Evolutionary conservation across 1,140 invertebrate species (phyloP), one percentile per base, ranked within the genome.

Genomic region (Mactra quadrangularis): DNA sequence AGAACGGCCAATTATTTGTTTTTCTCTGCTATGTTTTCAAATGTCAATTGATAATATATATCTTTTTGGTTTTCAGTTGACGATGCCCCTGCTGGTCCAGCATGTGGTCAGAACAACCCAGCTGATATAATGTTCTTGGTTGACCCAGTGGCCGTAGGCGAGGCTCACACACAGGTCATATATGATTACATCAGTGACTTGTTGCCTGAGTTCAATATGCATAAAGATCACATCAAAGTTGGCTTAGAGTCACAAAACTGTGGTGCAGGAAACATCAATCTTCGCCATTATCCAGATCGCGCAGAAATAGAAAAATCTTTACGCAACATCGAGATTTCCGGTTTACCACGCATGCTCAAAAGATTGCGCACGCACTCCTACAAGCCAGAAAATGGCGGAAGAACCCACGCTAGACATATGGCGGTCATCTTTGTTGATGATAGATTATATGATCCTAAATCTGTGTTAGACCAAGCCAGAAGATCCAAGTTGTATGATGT

Each of bases 341-440:
- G 25, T 19, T n/a, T 82, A 19, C 4, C 38, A 4, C 35, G 59
- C 45, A 82, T 82, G 79, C 33, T 82, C 0, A 82, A 77, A 85
- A 11, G 33, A 47, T 4, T 87, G 64, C 72, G 77, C 66, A 52
- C 83, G 70, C 29, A 84, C 13, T 85, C 79, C 74, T 90, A 84
- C 71, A 82, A 25, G 27, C 19, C 60, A n/a, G 57, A 85, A 52
- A 68, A 87, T 25, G 88, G 89, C 0, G 85, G 82, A 1, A 62
- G 89, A 17, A 71, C 74, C 11, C 60, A 72, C 55, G 85, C 86
- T 3, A 85, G 84, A 27, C 85, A 86, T 38, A 84, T 88, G 57
- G 79, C 79, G 19, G 78, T 86, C 0, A 62, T 91, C 3, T 81
- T 91, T 17, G 86, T 91, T 27, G 89, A 88, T 15, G 89, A 91